Conservation (phyloP, 2,113 vertebrate species). For the Cnemophilus loriae region DNA sequence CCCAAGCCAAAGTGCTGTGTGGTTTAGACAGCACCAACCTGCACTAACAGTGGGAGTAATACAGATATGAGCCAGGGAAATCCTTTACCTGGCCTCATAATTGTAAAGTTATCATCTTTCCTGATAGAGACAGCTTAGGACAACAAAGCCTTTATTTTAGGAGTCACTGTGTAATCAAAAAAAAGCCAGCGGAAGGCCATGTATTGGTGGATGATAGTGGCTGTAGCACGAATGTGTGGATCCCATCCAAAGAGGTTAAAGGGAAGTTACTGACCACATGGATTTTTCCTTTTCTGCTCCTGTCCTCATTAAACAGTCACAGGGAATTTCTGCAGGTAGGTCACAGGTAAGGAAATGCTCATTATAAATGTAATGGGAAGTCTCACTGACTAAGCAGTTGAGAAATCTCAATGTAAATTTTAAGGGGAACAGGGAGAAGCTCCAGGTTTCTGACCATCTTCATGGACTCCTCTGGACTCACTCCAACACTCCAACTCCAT, state of each 20-base stretch:
- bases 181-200: rapidly evolving
- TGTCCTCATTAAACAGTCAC: neutral
- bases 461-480: neutral
- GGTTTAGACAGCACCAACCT: neutral
- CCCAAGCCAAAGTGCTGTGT: neutral
- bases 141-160: neutral
- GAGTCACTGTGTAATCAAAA: neutral
- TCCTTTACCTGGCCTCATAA: neutral
- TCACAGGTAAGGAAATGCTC: neutral
- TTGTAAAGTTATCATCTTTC: neutral
- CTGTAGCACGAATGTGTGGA: neutral
- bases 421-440: neutral
- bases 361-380: rapidly evolving
- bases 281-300: neutral
- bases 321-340: neutral
- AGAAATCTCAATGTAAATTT: neutral
- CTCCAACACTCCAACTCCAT: neutral
- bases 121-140: neutral
- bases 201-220: neutral
- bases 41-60: neutral
- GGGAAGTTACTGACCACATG: neutral
- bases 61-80: neutral
- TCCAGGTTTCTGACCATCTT: neutral
- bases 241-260: neutral
- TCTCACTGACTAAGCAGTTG: neutral